Base-by-base conservation (phyloP, 1,140 invertebrate species). In the Arion vulgaris region DNA sequence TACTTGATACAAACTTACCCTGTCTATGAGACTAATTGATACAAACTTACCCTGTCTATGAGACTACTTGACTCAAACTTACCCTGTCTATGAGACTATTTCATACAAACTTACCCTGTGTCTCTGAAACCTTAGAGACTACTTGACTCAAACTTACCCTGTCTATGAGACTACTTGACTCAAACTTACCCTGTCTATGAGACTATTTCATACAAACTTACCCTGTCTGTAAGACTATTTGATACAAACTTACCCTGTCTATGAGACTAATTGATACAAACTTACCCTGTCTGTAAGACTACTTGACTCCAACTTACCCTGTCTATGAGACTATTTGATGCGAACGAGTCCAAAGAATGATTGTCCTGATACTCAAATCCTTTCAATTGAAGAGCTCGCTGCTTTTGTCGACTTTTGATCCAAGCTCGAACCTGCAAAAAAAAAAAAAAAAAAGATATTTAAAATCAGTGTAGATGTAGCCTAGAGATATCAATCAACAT, bases 401-500 rank as follows among this genome's bases (percentile, higher is more conserved):
- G 83, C 72, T 87, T 87, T 73, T 85, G 83, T 26, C 79, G 83
- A 53, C 83, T 84, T 69, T 87, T 86, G 34, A 85, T 74, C 66
- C 82, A 78, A 19, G 83, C 83, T 23, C 86, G 83, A 57, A 87
- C 82, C 86, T 87, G 82, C 0, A 41, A 51, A 41, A 23, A 79
- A 11, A 41, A 19, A 13, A 68, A 34, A 68, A 66, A 0, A 78
- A n/a, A n/a, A n/a, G n/a, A n/a, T n/a, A n/a, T n/a, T n/a, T n/a
- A n/a, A n/a, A n/a, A n/a, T n/a, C n/a, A n/a, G n/a, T n/a, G n/a
- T n/a, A n/a, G n/a, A n/a, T n/a, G n/a, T n/a, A n/a, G n/a, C n/a
- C n/a, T n/a, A n/a, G n/a, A n/a, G n/a, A n/a, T n/a, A n/a, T n/a
- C n/a, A n/a, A n/a, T n/a, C n/a, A n/a, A n/a, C n/a, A n/a, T n/a